These are phyloP conservation scores for Tychaedon coryphoeus DNA, from an alignment of 2,113 vertebrate species.

Conservation along the genomic window DNA sequence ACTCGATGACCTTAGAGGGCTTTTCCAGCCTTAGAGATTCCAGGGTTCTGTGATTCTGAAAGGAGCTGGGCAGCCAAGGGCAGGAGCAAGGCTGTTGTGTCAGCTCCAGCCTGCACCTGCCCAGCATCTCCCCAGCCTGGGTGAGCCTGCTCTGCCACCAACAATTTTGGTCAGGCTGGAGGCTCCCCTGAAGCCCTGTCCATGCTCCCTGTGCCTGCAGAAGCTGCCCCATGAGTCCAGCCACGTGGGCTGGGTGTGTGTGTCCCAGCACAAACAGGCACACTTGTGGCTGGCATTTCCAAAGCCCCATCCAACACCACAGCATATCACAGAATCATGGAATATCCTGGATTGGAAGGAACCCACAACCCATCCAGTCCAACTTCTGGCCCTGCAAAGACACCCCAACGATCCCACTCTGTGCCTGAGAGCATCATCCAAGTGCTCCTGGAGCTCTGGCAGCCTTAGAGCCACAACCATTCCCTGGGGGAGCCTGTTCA, in stretches of 20 bases:
- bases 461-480: not conserved
- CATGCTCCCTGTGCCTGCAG: not conserved
- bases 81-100: not conserved
- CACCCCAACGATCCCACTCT: not conserved
- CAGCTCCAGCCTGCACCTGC: not conserved
- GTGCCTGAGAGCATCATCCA: not conserved
- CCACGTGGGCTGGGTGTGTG: fast-evolving
- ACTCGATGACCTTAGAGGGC: not conserved
- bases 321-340: not conserved
- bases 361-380: not conserved
- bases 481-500: not conserved
- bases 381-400: not conserved
- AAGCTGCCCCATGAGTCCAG: not conserved
- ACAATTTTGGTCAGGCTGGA: not conserved
- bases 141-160: not conserved
- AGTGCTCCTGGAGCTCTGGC: not conserved
- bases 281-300: not conserved
- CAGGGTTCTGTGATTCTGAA: not conserved
- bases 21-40: not conserved
- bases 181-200: not conserved
- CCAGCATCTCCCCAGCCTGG: not conserved
- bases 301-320: not conserved
- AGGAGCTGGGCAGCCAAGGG: not conserved
- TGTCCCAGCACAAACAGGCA: not conserved
- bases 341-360: not conserved